phyloP scores from a whole-genome alignment of 1,140 invertebrate species.

The Trichonephila inaurata region DNA sequence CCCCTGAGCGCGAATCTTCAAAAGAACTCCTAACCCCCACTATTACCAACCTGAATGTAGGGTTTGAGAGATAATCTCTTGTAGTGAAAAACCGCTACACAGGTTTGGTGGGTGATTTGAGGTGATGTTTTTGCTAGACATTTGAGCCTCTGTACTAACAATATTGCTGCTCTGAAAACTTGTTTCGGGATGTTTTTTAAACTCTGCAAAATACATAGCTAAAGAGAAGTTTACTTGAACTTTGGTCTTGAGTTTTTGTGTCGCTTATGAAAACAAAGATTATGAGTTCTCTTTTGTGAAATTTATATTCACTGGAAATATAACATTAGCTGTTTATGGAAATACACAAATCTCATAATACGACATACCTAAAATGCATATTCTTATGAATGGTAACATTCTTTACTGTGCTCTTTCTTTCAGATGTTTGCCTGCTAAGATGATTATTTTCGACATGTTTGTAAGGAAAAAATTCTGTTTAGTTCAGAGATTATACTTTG shows the following conservation, averaged over 20 bases:
- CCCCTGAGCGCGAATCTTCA: slow-evolving; percentile 26
- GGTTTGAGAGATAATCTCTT: slow-evolving; percentile 37
- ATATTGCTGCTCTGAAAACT: slow-evolving; percentile 21
- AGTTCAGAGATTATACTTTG: background rate
- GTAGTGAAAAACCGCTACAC: background rate
- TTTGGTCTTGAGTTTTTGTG: slow-evolving; percentile 34
- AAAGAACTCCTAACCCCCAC: background rate
- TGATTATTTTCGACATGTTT: slow-evolving; percentile 3
- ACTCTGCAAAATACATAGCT: background rate
- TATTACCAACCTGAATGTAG: background rate
- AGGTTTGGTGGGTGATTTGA: background rate
- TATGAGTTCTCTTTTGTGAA: slow-evolving; percentile 3
- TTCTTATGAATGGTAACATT: background rate
- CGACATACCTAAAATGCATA: background rate
- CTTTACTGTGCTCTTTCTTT: background rate
- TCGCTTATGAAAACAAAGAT: slow-evolving; percentile 38
- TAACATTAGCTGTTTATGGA: background rate
- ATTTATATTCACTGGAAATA: background rate
- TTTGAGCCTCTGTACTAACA: slow-evolving; percentile 44
- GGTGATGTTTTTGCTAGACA: slow-evolving; percentile 33
- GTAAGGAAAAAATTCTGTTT: background rate
- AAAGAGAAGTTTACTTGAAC: slow-evolving; percentile 11
- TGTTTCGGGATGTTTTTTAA: slow-evolving; percentile 27
- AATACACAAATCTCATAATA: background rate
- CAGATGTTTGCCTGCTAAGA: background rate